Evolutionary conservation across 2,888 invertebrate species (phyloP).

Genomic region (Leptinotarsa haldemani): DNA sequence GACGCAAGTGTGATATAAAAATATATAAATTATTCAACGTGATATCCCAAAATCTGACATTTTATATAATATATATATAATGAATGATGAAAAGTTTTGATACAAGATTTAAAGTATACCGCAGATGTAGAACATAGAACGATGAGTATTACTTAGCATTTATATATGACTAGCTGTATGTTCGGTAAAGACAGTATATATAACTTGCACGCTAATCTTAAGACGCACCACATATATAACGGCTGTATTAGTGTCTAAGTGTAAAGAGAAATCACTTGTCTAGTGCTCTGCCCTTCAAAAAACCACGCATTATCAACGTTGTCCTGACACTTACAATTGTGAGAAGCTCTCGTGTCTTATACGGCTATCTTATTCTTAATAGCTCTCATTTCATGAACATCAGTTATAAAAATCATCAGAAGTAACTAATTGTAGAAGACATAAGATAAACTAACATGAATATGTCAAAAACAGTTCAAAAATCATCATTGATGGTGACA

Average conservation of each 20-base stretch:
- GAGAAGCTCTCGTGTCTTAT: constrained; percentile 45
- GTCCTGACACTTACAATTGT: constrained; percentile 47
- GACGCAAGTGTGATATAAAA: constrained; percentile 49
- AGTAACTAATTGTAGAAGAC: too few species aligned
- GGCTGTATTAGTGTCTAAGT: constrained; percentile 65
- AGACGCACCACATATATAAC: constrained; percentile 65
- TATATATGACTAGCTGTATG: constrained; percentile 62
- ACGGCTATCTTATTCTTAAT: neutral
- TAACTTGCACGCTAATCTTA: constrained; percentile 63
- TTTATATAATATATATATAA: constrained; percentile 62
- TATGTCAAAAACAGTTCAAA: too few species aligned
- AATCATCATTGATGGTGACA: too few species aligned
- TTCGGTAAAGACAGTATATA: constrained; percentile 57
- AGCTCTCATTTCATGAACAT: neutral
- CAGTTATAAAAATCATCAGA: neutral
- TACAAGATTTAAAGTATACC: constrained; percentile 65
- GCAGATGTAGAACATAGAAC: constrained; percentile 59
- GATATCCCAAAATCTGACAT: constrained; percentile 64
- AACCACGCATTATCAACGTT: constrained; percentile 41
- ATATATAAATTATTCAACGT: constrained; percentile 58
- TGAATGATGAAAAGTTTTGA: constrained; percentile 65
- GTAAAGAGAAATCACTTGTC: constrained; percentile 62
- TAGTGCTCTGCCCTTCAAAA: constrained; percentile 48
- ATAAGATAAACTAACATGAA: too few species aligned
- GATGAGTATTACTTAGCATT: constrained; percentile 63